Conservation (phyloP, 2,888 invertebrate genomes). For the Pseudococcus viburni region DNA sequence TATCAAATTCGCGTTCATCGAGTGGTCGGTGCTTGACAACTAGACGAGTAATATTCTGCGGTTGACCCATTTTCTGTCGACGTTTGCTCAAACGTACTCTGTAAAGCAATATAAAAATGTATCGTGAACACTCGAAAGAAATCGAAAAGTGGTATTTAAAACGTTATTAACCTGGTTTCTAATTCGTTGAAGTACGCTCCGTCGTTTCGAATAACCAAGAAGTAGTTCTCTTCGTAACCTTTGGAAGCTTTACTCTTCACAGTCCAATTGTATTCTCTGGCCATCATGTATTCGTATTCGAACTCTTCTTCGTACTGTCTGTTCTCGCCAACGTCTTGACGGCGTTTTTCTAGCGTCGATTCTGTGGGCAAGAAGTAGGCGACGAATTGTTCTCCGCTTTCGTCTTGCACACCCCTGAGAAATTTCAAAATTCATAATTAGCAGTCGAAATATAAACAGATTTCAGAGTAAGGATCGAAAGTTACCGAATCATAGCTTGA, state of each 20-base stretch:
- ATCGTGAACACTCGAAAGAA: not conserved
- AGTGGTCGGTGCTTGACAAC: conserved; percentile 92
- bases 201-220: conserved; percentile 91
- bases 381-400: conserved; percentile 98
- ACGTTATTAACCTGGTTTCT: conserved; percentile 54
- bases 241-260: conserved; percentile 96
- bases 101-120: conserved; percentile 62
- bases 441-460: not conserved
- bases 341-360: conserved; percentile 90
- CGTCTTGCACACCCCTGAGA: conserved; percentile 95
- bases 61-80: conserved; percentile 82
- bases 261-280: conserved; percentile 99
- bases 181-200: conserved; percentile 78
- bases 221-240: conserved; percentile 97
- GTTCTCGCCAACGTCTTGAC: conserved; percentile 82
- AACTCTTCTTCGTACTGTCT: conserved; percentile 90
- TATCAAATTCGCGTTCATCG: conserved; percentile 86
- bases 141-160: conserved; percentile 3
- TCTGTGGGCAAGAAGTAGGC: conserved; percentile 98
- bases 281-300: conserved; percentile 97
- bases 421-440: not conserved
- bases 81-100: conserved; percentile 94
- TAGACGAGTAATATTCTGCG: conserved; percentile 82
- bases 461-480: not conserved
- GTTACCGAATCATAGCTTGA: conserved; percentile 96